A percentile compares a stretch with the other conserved stretches of the same genome.
These are phyloP conservation scores for Strigamia transsilvanica DNA, from an alignment of 2,888 invertebrate species.

Conservation along the genomic window DNA sequence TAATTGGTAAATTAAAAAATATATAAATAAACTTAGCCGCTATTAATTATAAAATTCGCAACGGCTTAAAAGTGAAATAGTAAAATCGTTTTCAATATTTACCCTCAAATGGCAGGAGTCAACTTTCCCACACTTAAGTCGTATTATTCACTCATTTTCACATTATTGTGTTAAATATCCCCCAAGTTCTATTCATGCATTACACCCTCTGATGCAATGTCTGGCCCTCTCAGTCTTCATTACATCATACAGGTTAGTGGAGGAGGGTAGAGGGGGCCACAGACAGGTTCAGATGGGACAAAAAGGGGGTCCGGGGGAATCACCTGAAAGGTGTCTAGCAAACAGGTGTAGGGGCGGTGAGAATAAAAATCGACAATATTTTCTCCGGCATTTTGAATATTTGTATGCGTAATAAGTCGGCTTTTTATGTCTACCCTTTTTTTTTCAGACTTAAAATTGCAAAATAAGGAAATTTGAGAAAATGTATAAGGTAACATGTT, in stretches of 20 bases:
- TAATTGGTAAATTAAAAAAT: neutral
- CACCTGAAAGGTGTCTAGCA: slow-evolving; percentile 45
- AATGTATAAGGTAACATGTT: slow-evolving; percentile 35
- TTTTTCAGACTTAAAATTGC: neutral
- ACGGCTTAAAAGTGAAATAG: neutral
- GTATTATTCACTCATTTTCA: slow-evolving; percentile 48
- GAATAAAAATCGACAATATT: slow-evolving; percentile 1
- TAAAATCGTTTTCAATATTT: slow-evolving; percentile 43
- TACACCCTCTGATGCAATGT: slow-evolving; percentile 48
- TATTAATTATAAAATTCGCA: neutral
- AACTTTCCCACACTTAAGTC: slow-evolving; percentile 40
- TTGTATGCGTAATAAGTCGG: neutral
- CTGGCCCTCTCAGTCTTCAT: slow-evolving; percentile 42
- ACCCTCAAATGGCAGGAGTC: slow-evolving; percentile 28
- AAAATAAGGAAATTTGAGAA: slow-evolving; percentile 26
- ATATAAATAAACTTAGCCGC: neutral
- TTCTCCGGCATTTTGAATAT: neutral
- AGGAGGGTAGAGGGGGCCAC: neutral
- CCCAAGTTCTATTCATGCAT: slow-evolving; percentile 40
- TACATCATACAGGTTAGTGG: slow-evolving; percentile 46
- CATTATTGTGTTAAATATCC: slow-evolving; percentile 47
- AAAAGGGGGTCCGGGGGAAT: slow-evolving; percentile 20
- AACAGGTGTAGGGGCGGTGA: slow-evolving; percentile 40
- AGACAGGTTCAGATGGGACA: slow-evolving; percentile 43
- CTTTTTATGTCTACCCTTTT: neutral